Evolutionary conservation across 2,888 invertebrate genomes (phyloP).

Genomic region (Chironomus riparius): DNA sequence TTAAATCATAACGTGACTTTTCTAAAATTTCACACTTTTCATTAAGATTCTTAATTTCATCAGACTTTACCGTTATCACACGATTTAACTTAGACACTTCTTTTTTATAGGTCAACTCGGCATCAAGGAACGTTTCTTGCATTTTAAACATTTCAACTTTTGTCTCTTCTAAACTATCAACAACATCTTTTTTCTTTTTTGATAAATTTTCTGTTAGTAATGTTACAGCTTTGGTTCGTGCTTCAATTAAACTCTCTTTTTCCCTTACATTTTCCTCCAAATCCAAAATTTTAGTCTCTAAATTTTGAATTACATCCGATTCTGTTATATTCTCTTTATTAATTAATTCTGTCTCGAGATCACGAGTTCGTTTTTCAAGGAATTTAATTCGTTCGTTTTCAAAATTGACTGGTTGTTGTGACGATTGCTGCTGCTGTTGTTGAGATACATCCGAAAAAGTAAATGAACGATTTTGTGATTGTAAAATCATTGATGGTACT

Average conservation of each 20-base stretch:
- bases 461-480: slow-evolving; percentile 37
- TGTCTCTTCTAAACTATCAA: slow-evolving; percentile 67
- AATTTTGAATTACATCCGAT: slow-evolving; percentile 29
- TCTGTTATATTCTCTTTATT: slow-evolving; percentile 31
- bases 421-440: neutral
- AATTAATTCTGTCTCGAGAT: slow-evolving; percentile 38
- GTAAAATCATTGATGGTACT: slow-evolving; percentile 30
- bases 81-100: slow-evolving; percentile 51
- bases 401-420: slow-evolving; percentile 34
- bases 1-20: slow-evolving; percentile 45
- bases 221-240: slow-evolving; percentile 68
- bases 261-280: slow-evolving; percentile 73
- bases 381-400: slow-evolving; percentile 37
- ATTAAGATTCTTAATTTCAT: slow-evolving; percentile 48
- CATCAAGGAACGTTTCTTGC: slow-evolving; percentile 65
- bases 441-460: slow-evolving; percentile 34
- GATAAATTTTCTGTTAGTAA: slow-evolving; percentile 63
- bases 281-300: slow-evolving; percentile 53
- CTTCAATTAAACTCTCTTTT: slow-evolving; percentile 74
- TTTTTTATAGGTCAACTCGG: slow-evolving; percentile 61
- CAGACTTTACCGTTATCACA: slow-evolving; percentile 49
- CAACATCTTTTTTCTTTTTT: slow-evolving; percentile 52
- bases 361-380: slow-evolving; percentile 38
- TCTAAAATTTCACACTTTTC: slow-evolving; percentile 48
- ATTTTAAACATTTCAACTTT: slow-evolving; percentile 70